Base-by-base conservation (phyloP, 2,113 vertebrate species). In the Psettodes erumei region DNA sequence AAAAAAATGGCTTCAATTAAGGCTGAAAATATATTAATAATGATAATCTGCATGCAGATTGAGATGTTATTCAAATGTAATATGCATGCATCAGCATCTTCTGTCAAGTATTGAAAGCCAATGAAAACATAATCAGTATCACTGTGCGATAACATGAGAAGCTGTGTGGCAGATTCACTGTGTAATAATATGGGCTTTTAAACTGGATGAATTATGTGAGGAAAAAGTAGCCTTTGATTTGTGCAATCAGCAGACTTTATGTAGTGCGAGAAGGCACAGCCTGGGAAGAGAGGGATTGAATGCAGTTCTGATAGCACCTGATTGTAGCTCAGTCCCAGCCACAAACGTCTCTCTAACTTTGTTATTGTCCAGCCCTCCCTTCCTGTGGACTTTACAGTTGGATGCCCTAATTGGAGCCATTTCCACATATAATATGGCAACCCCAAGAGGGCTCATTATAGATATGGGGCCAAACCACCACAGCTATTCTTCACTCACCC, bases 391-490 rank as follows among this genome's bases (percentile, higher is more conserved):
- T 87, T 84, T 86, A 79, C 73, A 84, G 79, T 82, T 73, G 81
- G 84, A 69, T 79, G 48, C 77, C 75, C 81, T 91, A 92, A 93
- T 93, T 91, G 88, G 85, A 90, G 70, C 86, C 84, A 92, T 93
- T 93, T 92, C 82, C 90, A 74, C 84, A 83, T 87, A 82, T 90
- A 89, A 90, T 86, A 62, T 71, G 35, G 71, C 37, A 53, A 67
- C 55, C 90, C 89, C 90, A 40, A 53, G 83, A 77, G 92, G 73
- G n/a, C 88, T 92, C 84, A 90, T 93, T 91, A 93, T 42, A 47
- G 74, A 81, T 56, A 68, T 23, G 42, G 66, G 73, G 35, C 54
- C 42, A 30, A 62, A 50, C 59, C 60, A 76, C 54, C 67, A 68
- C 69, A 45, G 56, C 76, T 61, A 71, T 73, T 83, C 45, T 63